A percentile compares a stretch with the other conserved stretches of the same genome.
Evolutionary conservation across 2,888 invertebrate species (phyloP).

Genomic region (Allolobophora icterica): DNA sequence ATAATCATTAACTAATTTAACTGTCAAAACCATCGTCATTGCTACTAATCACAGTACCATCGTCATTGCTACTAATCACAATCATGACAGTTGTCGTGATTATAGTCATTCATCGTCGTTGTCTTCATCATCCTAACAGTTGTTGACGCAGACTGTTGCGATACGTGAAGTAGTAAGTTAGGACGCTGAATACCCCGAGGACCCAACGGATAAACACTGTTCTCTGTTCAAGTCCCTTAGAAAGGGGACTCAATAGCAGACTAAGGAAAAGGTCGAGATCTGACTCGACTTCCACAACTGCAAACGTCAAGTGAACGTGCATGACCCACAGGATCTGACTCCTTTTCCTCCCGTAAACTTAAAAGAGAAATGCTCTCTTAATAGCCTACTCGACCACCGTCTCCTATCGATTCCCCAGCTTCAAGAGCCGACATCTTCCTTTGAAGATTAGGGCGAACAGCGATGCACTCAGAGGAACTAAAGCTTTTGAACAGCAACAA

Average conservation of each 20-base stretch:
- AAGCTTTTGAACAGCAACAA: not conserved
- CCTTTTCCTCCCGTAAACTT: not conserved
- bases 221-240: not conserved
- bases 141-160: not conserved
- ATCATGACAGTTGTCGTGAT: not conserved
- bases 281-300: not conserved
- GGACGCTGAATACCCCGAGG: not conserved
- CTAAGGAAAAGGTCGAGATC: not conserved
- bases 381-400: not conserved
- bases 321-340: not conserved
- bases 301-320: not conserved
- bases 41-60: not conserved
- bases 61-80: no score
- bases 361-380: not conserved
- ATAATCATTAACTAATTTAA: not conserved
- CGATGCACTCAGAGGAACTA: not conserved
- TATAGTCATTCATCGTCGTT: not conserved
- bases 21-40: not conserved
- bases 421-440: not conserved
- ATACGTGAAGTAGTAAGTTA: not conserved
- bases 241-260: not conserved
- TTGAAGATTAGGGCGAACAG: not conserved
- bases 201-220: not conserved
- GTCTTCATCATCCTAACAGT: not conserved
- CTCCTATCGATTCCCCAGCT: not conserved